These are phyloP conservation scores for Oceanodroma leucorhoa DNA, from an alignment of 2,797 vertebrate genomes.

Conservation along the genomic window DNA sequence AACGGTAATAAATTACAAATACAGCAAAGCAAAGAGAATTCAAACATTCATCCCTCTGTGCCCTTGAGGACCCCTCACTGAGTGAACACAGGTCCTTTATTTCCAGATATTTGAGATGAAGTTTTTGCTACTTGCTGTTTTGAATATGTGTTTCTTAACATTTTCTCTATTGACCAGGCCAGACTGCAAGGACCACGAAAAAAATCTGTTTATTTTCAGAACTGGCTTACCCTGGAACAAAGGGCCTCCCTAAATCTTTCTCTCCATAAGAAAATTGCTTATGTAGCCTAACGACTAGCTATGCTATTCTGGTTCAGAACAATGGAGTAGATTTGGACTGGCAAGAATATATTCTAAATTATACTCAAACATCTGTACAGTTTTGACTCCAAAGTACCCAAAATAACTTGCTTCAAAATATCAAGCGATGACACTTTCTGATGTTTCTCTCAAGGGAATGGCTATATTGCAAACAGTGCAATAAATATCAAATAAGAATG, in stretches of 20 bases:
- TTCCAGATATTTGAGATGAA: constrained; percentile 19
- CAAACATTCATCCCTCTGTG: constrained; percentile 37
- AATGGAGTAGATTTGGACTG: not conserved
- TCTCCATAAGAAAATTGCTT: not conserved
- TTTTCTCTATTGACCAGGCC: not conserved
- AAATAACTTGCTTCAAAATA: constrained; percentile 53
- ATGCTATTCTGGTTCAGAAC: not conserved
- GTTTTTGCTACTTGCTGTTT: constrained; percentile 65
- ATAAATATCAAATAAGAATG: not conserved
- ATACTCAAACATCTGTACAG: not conserved
- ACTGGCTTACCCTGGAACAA: not conserved
- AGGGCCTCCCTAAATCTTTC: not conserved
- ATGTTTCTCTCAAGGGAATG: constrained; percentile 29
- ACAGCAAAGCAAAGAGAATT: constrained; percentile 69
- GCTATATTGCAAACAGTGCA: constrained; percentile 29
- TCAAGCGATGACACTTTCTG: constrained; percentile 43
- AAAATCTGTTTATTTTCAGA: constrained; percentile 6
- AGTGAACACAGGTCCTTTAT: constrained; percentile 76
- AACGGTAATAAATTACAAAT: constrained; percentile 75
- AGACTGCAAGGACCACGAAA: not conserved
- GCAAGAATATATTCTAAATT: not conserved
- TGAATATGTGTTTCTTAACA: not conserved
- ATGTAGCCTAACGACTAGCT: not conserved
- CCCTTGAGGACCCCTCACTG: not conserved
- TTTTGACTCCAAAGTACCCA: not conserved